phyloP scores from a whole-genome alignment of 2,113 vertebrate genomes.

The Sphaerodactylus townsendi region DNA sequence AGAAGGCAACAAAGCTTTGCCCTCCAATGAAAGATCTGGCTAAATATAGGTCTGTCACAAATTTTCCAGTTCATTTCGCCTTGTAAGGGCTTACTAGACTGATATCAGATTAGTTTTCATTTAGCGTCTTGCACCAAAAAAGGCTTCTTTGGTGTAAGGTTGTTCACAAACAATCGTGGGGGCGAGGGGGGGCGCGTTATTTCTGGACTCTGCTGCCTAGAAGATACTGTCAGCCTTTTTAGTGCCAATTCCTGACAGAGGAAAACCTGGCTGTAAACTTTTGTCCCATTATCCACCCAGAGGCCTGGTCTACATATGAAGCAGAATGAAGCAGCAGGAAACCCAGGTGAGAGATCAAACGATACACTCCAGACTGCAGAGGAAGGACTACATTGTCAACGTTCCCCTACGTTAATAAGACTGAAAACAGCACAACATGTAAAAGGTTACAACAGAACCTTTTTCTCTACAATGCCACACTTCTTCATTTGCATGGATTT shows the following conservation, averaged over 20 bases:
- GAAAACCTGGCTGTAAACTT: not conserved
- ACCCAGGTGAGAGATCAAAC: too few relatives aligned
- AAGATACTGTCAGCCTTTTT: not conserved
- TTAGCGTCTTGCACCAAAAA: not conserved
- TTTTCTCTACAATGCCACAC: too few relatives aligned
- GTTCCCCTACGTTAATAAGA: too few relatives aligned
- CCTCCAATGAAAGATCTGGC: not conserved
- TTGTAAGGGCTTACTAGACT: not conserved
- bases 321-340: too few relatives aligned
- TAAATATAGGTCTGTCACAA: not conserved
- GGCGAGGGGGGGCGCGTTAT: rapidly evolving
- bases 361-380: too few relatives aligned
- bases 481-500: too few relatives aligned
- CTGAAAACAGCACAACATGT: too few relatives aligned
- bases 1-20: constrained; percentile 24
- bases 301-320: too few relatives aligned
- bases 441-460: too few relatives aligned
- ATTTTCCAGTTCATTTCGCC: not conserved
- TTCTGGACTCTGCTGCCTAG: not conserved
- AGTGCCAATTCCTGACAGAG: not conserved
- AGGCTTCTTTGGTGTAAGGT: not conserved
- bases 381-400: too few relatives aligned
- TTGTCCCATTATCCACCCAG: not conserved
- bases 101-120: not conserved
- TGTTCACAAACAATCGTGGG: not conserved